Evolutionary conservation across 2,797 vertebrate genomes (phyloP).

Genomic region (Acipenser oxyrinchus): DNA sequence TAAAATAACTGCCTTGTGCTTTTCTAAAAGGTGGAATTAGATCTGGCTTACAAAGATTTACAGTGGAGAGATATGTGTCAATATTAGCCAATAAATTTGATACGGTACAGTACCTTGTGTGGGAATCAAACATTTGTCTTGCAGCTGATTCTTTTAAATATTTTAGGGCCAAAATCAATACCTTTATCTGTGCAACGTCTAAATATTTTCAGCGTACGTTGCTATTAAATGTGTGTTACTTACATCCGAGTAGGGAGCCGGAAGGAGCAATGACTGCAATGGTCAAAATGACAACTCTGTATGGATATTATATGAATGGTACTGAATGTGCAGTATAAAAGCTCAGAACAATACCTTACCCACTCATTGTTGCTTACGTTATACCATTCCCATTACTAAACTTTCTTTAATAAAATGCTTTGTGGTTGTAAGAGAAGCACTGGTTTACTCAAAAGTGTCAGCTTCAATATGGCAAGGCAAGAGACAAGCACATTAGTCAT

Average conservation of each 20-base stretch:
- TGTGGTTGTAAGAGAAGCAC: too few relatives aligned
- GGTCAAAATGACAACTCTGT: too few relatives aligned
- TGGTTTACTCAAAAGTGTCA: too few relatives aligned
- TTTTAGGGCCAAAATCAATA: constrained; percentile 39
- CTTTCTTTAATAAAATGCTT: too few relatives aligned
- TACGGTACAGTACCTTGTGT: constrained; percentile 16
- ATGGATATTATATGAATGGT: too few relatives aligned
- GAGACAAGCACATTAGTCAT: not conserved
- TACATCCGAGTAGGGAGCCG: not conserved
- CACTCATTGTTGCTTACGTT: too few relatives aligned
- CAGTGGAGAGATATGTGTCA: not conserved
- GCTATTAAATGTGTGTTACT: constrained; percentile 37
- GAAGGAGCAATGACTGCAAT: not conserved
- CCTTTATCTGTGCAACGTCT: constrained; percentile 48
- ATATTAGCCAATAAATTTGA: not conserved
- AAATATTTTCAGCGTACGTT: constrained; percentile 55
- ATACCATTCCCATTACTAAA: too few relatives aligned
- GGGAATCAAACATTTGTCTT: constrained; percentile 55
- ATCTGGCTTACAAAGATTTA: constrained; percentile 3
- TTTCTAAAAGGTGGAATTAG: not conserved
- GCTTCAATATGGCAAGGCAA: not conserved
- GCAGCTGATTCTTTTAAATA: constrained; percentile 56
- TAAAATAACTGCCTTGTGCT: not conserved
- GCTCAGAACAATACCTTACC: too few relatives aligned
- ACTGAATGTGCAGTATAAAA: too few relatives aligned